Evolutionary conservation across 2,888 invertebrate species (phyloP), one percentile per base, ranked within the genome.

Genomic region (Pollenia griseotomentosa): DNA sequence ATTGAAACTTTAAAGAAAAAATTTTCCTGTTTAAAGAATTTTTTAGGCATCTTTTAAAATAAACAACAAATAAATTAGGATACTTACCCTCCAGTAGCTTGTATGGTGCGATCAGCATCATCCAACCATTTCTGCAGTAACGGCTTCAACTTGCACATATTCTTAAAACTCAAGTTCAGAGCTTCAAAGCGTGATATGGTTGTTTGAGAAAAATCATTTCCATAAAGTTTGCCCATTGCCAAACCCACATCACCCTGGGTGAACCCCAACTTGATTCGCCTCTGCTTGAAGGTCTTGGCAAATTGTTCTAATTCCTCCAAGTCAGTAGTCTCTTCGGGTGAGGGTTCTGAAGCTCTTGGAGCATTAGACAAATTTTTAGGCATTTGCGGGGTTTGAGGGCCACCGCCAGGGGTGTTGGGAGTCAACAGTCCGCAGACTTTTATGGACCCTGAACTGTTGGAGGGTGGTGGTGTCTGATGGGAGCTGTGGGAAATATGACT

Each of bases 141-240:
- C 42, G 99, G 99, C 94, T 99, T 99, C 93, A 99, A 95, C 94
- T 99, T 99, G 95, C 99, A 99, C 99, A 99, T 99, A 94, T 99
- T 99, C 94, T 99, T 99, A 95, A 99, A 99, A 93, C 99, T 99
- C 89, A 99, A 95, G 94, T 99, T 99, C 88, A 99, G 95, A 33
- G 99, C 99, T 94, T 99, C 99, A 94, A 99, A 99, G 93, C 99
- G 96, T 87, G 98, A 98, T 92, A 99, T 99, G 88, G 99, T 99
- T 85, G 99, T 99, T 94, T 99, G 99, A 79, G 99, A 99, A 94
- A 99, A 99, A 94, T 99, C 99, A 94, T 99, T 99, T 88, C 99
- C 99, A 93, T 99, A 99, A 70, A 99, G 95, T 93, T 99, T 99
- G 88, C 99, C 99, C 98, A 99, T 98, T 77, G 99, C 99, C 83